These are phyloP conservation scores for Diphyllodes magnificus DNA, from an alignment of 2,113 vertebrate genomes.

Conservation along the genomic window DNA sequence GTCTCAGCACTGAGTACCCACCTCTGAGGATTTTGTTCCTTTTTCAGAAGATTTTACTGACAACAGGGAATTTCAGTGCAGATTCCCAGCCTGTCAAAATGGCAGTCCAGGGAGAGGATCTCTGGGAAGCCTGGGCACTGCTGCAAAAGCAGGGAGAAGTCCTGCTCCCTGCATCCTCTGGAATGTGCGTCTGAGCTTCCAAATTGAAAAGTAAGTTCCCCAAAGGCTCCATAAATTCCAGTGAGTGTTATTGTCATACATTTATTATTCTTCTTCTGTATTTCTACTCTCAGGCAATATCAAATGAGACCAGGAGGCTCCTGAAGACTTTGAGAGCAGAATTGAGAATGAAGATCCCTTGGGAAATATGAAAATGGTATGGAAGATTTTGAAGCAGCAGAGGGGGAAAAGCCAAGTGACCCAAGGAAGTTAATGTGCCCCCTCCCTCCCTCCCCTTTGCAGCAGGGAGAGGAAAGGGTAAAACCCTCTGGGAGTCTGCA, in stretches of 20 bases:
- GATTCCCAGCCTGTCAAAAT: not conserved
- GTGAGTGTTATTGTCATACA: not conserved
- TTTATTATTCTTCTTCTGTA: not conserved
- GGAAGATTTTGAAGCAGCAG: not conserved
- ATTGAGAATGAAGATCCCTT: not conserved
- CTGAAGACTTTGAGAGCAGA: not conserved
- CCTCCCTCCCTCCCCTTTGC: too few species aligned
- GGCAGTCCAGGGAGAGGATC: fast-evolving
- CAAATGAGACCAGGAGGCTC: not conserved
- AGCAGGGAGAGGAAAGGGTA: not conserved
- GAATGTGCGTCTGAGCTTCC: not conserved
- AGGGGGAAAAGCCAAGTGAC: not conserved
- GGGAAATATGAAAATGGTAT: fast-evolving
- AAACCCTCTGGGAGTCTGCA: not conserved
- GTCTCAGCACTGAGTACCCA: fast-evolving
- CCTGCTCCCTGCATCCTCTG: not conserved
- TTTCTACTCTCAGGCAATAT: not conserved
- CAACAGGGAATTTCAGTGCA: not conserved
- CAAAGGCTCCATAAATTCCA: not conserved
- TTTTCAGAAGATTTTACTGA: not conserved
- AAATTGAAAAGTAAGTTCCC: not conserved
- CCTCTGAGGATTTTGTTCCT: not conserved
- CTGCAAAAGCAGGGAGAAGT: not conserved
- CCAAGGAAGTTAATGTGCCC: not conserved
- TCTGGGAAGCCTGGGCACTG: not conserved